phyloP scores from a whole-genome alignment of 92 coral and sea anemone species.

The Porites evermanni region DNA sequence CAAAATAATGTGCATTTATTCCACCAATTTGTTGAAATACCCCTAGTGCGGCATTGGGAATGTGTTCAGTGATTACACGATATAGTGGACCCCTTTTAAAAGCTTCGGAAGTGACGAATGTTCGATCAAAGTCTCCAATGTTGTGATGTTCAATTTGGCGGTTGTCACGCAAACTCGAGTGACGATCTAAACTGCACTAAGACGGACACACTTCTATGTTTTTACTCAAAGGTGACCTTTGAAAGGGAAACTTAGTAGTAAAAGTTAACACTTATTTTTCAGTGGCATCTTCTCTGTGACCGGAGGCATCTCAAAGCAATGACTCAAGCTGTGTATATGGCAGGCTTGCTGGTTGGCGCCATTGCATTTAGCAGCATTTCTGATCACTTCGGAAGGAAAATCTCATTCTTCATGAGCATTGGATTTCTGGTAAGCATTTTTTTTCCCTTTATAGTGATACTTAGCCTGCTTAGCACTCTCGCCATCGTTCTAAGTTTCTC shows the following conservation, averaged over 20 bases:
- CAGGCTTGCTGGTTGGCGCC: constrained; percentile 54
- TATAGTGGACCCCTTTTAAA: too few species aligned
- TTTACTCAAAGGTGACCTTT: neutral
- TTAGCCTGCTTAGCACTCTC: neutral
- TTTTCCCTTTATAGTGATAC: neutral
- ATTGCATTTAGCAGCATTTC: constrained; percentile 51
- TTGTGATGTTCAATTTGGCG: too few species aligned
- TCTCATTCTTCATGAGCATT: constrained; percentile 37
- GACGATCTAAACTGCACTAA: too few species aligned
- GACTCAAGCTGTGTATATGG: constrained; percentile 58
- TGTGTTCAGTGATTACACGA: too few species aligned
- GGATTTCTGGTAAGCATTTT: constrained; percentile 29
- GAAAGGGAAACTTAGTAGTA: neutral
- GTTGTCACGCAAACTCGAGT: too few species aligned
- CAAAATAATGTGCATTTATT: too few species aligned
- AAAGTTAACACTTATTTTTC: neutral
- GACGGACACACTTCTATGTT: too few species aligned
- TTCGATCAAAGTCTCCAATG: too few species aligned
- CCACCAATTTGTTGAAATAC: too few species aligned
- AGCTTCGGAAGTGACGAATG: too few species aligned
- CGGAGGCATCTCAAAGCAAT: constrained; percentile 52
- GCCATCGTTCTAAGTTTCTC: too few species aligned
- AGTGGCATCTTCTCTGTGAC: constrained; percentile 59
- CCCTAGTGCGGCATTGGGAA: too few species aligned
- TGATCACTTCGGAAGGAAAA: constrained; percentile 47